Conservation (phyloP, 2,113 vertebrate species). For the Condylura cristata region DNA sequence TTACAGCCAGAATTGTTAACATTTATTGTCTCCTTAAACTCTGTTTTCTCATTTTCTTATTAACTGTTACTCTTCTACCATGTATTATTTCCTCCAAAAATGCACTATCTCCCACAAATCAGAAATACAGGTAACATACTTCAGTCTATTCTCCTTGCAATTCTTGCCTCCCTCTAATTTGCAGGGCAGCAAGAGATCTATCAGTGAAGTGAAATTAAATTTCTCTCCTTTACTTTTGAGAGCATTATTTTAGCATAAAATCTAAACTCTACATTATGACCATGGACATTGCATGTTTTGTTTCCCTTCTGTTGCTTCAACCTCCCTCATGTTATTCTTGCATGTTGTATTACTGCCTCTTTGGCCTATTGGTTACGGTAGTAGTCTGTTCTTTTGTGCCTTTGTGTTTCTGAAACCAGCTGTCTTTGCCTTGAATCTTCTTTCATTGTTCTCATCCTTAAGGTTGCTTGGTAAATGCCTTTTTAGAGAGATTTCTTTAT, state of each 20-base stretch:
- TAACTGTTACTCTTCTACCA: background rate
- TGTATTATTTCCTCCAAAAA: conserved; percentile 9
- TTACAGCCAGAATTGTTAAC: background rate
- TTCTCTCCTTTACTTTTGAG: background rate
- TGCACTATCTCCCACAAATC: background rate
- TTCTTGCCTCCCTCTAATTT: background rate
- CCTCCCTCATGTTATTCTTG: background rate
- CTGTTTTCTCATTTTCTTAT: background rate
- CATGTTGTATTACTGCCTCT: background rate
- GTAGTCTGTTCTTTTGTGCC: background rate
- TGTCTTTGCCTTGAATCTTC: background rate
- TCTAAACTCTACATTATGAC: background rate
- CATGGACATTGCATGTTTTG: background rate
- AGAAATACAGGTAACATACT: background rate
- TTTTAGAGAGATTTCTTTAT: background rate
- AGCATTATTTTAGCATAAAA: background rate
- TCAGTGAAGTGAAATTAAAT: background rate
- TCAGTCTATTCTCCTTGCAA: background rate
- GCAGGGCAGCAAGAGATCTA: background rate
- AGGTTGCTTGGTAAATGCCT: background rate
- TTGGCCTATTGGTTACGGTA: background rate
- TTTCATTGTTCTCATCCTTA: background rate
- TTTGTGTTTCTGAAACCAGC: background rate
- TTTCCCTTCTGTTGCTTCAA: background rate
- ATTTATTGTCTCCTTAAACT: background rate